Conservation (phyloP, 2,113 vertebrate species). For the Felis catus region DNA sequence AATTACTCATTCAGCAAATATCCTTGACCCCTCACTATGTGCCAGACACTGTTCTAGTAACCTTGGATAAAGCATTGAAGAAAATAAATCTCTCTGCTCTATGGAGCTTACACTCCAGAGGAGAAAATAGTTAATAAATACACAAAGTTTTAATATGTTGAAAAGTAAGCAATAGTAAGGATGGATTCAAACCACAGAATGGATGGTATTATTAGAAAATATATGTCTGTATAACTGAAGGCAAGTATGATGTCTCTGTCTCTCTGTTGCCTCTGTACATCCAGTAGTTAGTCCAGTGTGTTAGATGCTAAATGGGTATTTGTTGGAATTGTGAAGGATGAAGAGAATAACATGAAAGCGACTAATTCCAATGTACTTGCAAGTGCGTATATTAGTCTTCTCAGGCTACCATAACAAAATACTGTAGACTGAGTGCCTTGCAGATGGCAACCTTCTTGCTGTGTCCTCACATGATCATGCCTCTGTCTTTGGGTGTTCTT, state of each 20-base stretch:
- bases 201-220: neutral
- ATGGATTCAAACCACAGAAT: neutral
- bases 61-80: neutral
- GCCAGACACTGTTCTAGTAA: neutral
- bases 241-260: neutral
- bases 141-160: neutral
- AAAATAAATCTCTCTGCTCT: neutral
- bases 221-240: neutral
- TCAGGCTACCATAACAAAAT: neutral
- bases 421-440: neutral
- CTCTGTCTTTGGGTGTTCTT: neutral
- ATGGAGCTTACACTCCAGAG: neutral
- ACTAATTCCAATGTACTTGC: neutral
- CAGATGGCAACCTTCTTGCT: neutral
- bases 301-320: neutral
- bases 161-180: neutral
- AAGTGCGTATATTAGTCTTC: neutral
- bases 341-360: neutral
- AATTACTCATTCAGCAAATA: neutral
- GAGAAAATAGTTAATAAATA: neutral
- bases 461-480: neutral
- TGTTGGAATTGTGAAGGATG: neutral
- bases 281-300: neutral
- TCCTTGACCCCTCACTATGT: neutral
- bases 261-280: neutral